Evolutionary conservation across 2,888 invertebrate genomes (phyloP).

Genomic region (Ceratothoa steindachneri): DNA sequence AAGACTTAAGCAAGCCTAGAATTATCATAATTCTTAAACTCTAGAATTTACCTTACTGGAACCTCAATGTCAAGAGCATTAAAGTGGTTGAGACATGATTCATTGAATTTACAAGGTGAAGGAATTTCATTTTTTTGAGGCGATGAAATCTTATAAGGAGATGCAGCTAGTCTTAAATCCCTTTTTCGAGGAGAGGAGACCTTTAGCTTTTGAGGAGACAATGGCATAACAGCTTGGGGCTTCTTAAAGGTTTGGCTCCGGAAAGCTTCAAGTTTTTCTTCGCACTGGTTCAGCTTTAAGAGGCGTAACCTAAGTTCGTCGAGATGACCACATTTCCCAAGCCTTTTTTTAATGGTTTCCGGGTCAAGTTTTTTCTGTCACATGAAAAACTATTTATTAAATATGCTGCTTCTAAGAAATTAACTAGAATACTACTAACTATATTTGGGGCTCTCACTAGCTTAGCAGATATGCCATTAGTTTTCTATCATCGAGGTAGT

Average conservation of each 20-base stretch:
- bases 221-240: neutral
- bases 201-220: neutral
- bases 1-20: too few relatives aligned
- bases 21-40: too few relatives aligned
- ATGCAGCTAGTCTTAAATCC: neutral
- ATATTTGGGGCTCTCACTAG: neutral
- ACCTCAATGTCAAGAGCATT: constrained; percentile 33
- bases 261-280: constrained; percentile 31
- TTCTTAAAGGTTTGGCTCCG: constrained; percentile 8
- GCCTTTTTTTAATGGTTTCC: neutral
- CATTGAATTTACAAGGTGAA: neutral
- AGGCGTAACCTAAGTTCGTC: constrained; percentile 35
- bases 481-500: too few relatives aligned
- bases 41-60: constrained; percentile 41
- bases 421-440: too few relatives aligned
- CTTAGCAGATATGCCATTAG: neutral
- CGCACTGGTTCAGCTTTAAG: constrained; percentile 36
- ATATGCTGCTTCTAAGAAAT: neutral
- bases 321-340: constrained; percentile 36
- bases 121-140: constrained; percentile 20
- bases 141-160: constrained; percentile 20
- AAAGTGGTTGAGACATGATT: constrained; percentile 29
- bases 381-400: neutral
- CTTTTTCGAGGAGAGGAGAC: neutral
- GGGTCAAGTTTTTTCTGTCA: neutral